Percentiles rank a stretch among this genome's conserved stretches.
Evolutionary conservation across 2,113 vertebrate genomes (phyloP).

Genomic region (Hymenochirus boettgeri): DNA sequence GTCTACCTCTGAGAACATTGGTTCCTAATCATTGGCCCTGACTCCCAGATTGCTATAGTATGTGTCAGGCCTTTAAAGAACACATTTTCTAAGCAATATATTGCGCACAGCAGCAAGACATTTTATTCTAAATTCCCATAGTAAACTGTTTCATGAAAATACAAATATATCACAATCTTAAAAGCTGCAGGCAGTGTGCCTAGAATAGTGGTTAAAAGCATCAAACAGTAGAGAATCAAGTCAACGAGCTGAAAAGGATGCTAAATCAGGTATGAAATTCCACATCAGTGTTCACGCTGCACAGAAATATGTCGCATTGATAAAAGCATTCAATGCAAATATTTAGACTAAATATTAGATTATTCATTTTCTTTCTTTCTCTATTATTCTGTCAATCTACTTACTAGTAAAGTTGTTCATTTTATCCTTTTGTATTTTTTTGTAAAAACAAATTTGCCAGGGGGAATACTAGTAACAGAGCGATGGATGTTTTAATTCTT

Average conservation of each 20-base stretch:
- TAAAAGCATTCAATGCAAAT: too few relatives aligned
- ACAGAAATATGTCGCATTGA: too few relatives aligned
- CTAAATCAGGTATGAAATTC: too few relatives aligned
- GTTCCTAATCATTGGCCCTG: conserved; percentile 4
- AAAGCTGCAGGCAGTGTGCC: background rate
- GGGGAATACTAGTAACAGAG: too few relatives aligned
- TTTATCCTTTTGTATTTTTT: too few relatives aligned
- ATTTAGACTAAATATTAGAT: too few relatives aligned
- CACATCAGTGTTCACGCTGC: too few relatives aligned
- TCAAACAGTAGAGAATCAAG: background rate
- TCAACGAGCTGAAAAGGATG: background rate
- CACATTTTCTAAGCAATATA: background rate
- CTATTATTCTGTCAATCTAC: too few relatives aligned
- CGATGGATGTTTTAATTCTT: too few relatives aligned
- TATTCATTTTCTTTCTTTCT: too few relatives aligned
- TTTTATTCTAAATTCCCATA: background rate
- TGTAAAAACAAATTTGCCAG: too few relatives aligned
- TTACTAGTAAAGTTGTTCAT: too few relatives aligned
- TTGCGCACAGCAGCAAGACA: background rate
- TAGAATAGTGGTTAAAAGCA: background rate
- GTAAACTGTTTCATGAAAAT: background rate
- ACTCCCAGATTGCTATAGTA: conserved; percentile 5
- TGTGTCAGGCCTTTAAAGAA: conserved; percentile 1
- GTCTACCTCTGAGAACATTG: conserved; percentile 9
- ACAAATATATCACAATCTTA: background rate